A percentile compares a stretch with the other conserved stretches of the same genome.
phyloP scores from a whole-genome alignment of 2,113 vertebrate species.

The Pituophis catenifer region DNA sequence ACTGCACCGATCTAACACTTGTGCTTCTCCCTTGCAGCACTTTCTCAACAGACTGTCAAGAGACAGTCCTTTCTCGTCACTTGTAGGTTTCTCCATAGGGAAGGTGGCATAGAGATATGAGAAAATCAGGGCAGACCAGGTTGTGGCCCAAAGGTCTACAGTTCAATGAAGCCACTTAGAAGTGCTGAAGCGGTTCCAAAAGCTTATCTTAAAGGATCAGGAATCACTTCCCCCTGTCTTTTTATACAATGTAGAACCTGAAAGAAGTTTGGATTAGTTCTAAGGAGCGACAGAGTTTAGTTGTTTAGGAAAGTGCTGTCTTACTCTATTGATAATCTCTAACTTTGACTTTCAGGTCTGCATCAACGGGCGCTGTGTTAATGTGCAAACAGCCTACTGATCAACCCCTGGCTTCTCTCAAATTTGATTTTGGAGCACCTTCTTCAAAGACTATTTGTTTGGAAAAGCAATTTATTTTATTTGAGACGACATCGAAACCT shows the following conservation, averaged over 20 bases:
- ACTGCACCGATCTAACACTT: too few relatives aligned
- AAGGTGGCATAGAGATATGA: neutral
- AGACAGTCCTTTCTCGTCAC: neutral
- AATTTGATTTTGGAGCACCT: neutral
- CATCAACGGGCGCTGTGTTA: slow-evolving; percentile 76
- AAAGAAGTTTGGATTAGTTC: neutral
- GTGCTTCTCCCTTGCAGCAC: neutral
- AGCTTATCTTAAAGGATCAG: neutral
- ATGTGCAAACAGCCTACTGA: slow-evolving; percentile 69
- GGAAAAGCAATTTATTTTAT: too few relatives aligned
- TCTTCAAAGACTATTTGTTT: neutral
- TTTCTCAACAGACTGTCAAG: neutral
- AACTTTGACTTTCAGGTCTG: slow-evolving; percentile 76
- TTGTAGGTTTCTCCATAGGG: too few relatives aligned
- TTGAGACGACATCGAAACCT: too few relatives aligned
- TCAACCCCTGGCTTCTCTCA: slow-evolving; percentile 30
- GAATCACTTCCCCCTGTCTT: neutral
- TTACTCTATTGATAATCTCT: rapidly evolving
- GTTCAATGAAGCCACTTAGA: neutral
- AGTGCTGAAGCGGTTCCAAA: neutral
- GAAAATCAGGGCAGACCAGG: neutral
- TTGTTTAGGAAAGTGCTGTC: neutral
- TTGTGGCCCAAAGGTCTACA: neutral
- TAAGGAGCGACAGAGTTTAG: neutral
- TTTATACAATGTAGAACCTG: neutral